These are phyloP conservation scores for Amia ocellicauda DNA, from an alignment of 2,113 vertebrate species.

Conservation along the genomic window DNA sequence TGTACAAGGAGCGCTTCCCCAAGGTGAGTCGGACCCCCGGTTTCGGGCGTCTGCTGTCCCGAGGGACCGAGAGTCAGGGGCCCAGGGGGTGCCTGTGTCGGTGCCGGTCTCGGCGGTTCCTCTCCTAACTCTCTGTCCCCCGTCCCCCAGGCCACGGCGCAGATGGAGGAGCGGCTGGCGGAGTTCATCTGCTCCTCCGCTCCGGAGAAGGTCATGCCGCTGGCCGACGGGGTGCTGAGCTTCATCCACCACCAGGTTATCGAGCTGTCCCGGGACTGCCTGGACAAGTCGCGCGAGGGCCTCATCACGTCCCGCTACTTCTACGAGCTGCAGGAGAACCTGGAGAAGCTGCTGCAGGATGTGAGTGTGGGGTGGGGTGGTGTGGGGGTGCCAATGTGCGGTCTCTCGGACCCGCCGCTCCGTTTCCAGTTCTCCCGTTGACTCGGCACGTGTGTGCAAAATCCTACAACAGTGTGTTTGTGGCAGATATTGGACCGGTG, in stretches of 20 bases:
- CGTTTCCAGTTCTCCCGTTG: too few relatives aligned
- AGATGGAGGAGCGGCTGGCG: slow-evolving; percentile 92
- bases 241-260: slow-evolving; percentile 97
- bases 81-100: too few relatives aligned
- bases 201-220: slow-evolving; percentile 80
- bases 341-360: slow-evolving; percentile 94
- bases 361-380: slow-evolving; percentile 66
- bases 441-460: too few relatives aligned
- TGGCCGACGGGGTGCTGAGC: slow-evolving; percentile 90
- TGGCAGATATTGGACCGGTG: too few relatives aligned
- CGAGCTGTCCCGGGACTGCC: slow-evolving; percentile 91
- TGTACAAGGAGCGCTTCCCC: slow-evolving; percentile 97
- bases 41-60: neutral
- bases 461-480: too few relatives aligned
- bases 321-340: slow-evolving; percentile 95
- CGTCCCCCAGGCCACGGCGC: slow-evolving; percentile 80
- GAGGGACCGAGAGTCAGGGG: too few relatives aligned
- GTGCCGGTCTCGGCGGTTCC: neutral
- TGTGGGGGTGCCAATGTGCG: neutral
- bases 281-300: slow-evolving; percentile 86
- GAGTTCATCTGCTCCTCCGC: slow-evolving; percentile 82
- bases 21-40: slow-evolving; percentile 73
- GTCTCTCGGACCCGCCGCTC: too few relatives aligned
- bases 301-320: slow-evolving; percentile 96
- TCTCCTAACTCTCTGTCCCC: slow-evolving; percentile 15